Evolutionary conservation across 2,113 vertebrate genomes (phyloP), one percentile per base, ranked within the genome.

Genomic region (Sebastes schlegelii): DNA sequence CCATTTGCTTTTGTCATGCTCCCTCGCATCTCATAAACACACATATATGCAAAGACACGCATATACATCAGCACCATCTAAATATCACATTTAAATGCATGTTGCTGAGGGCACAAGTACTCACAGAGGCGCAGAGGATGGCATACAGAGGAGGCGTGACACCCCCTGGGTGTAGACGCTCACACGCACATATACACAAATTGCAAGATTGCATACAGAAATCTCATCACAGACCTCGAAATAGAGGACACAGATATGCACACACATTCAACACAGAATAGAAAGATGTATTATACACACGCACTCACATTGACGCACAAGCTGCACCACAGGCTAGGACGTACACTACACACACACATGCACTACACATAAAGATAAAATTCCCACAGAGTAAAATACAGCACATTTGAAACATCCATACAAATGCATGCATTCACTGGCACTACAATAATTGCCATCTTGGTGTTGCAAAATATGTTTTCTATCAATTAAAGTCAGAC

Each of bases 401-500:
- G 58, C 61, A 71, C n/a, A 48, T 69, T 82, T 21, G 46, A 72
- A 66, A 48, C 23, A 57, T n/a, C 19, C 13, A 11, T 34, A 63
- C 77, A 65, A 16, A 74, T 43, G 52, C 61, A 40, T 42, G 17
- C 71, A 8, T 62, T 74, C 40, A 61, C 9, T 10, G 23, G 49
- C 63, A 16, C 51, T 5, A 14, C 61, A 13, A 19, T 65, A 78
- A 75, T 70, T 68, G 34, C 57, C 77, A 46, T 60, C 19, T 81
- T 34, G 11, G 60, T 79, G 74, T 72, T 80, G 26, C 40, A 66
- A 77, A 87, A 91, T 81, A 77, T 85, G 80, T 88, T 89, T 89
- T 77, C 85, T 45, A 83, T 91, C 89, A 88, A 85, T 91, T 92
- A 87, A 83, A 84, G 82, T 87, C 81, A 74, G 73, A 77, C 80